phyloP scores from a whole-genome alignment of 1,140 invertebrate genomes.

The Anastrepha ludens region DNA sequence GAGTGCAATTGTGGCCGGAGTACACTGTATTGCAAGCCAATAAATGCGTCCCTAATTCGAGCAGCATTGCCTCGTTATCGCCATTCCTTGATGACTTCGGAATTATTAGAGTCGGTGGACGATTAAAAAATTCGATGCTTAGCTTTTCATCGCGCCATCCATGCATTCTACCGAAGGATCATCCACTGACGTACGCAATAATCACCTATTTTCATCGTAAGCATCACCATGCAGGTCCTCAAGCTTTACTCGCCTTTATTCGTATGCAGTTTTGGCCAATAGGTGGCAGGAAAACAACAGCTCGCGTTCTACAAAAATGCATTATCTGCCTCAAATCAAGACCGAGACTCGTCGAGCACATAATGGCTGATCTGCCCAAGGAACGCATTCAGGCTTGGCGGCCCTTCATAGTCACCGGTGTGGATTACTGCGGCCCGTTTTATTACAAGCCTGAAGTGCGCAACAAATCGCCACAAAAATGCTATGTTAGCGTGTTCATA shows the following conservation, averaged over 20 bases:
- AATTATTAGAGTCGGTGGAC: conserved; percentile 18
- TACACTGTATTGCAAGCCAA: too few species aligned
- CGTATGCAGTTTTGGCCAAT: conserved; percentile 51
- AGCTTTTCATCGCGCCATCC: conserved; percentile 27
- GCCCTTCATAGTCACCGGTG: conserved; percentile 60
- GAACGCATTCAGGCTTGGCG: conserved; percentile 54
- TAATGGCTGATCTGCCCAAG: conserved; percentile 66
- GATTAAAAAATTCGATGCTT: conserved; percentile 33
- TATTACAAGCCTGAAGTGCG: too few species aligned
- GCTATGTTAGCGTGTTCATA: too few species aligned
- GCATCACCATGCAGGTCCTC: conserved; percentile 46
- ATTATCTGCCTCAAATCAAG: conserved; percentile 23
- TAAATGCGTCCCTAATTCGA: neutral
- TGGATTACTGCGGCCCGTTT: conserved; percentile 62
- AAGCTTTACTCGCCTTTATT: conserved; percentile 1
- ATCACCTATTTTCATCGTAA: conserved; percentile 51
- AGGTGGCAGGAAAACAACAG: conserved; percentile 38
- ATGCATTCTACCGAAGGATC: neutral
- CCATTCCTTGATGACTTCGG: conserved; percentile 51
- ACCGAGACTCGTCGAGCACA: conserved; percentile 41
- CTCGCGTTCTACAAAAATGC: conserved; percentile 34
- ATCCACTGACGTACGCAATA: neutral
- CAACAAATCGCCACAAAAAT: too few species aligned
- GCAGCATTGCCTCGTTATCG: conserved; percentile 45
- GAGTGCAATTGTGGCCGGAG: conserved; percentile 56